Percentiles rank a stretch among this genome's conserved stretches.
These are phyloP conservation scores for Trissolcus brochymenae DNA, from an alignment of 2,888 invertebrate genomes.

Conservation along the genomic window DNA sequence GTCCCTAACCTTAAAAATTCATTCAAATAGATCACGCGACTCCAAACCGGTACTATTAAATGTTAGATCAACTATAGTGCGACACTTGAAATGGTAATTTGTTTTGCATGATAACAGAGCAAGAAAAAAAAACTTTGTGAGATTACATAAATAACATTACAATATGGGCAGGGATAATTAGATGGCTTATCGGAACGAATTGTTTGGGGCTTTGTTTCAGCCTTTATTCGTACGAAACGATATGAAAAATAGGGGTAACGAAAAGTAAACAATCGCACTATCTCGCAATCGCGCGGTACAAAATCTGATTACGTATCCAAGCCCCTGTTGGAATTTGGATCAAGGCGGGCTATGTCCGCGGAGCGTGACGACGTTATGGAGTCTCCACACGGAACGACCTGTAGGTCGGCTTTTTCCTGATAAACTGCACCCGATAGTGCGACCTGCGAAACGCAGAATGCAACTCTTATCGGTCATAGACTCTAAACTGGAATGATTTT, in stretches of 20 bases:
- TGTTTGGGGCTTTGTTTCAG: not conserved
- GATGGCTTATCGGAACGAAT: not conserved
- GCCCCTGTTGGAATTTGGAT: slow-evolving; percentile 58
- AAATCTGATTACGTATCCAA: slow-evolving; percentile 39
- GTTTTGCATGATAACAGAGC: too few species aligned
- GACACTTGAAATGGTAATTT: too few species aligned
- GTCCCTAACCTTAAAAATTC: too few species aligned
- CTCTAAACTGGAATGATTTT: not conserved
- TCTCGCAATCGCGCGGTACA: slow-evolving; percentile 38
- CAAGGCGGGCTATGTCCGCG: slow-evolving; percentile 56
- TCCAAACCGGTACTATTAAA: too few species aligned
- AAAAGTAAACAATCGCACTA: slow-evolving; percentile 49
- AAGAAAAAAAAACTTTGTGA: too few species aligned
- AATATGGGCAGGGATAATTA: too few species aligned
- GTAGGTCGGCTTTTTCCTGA: slow-evolving; percentile 45
- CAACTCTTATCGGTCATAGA: slow-evolving; percentile 29
- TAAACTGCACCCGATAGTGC: slow-evolving; percentile 34
- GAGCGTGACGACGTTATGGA: slow-evolving; percentile 58
- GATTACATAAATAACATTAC: slow-evolving; percentile 4
- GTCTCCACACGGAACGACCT: slow-evolving; percentile 55
- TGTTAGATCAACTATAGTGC: too few species aligned
- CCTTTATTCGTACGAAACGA: slow-evolving; percentile 9
- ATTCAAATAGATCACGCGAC: too few species aligned
- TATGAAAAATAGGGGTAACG: slow-evolving; percentile 28
- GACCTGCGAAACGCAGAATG: slow-evolving; percentile 15